Percentiles rank a stretch among this genome's conserved stretches.
phyloP scores from a whole-genome alignment of 2,113 vertebrate genomes.

The Microcebus murinus region DNA sequence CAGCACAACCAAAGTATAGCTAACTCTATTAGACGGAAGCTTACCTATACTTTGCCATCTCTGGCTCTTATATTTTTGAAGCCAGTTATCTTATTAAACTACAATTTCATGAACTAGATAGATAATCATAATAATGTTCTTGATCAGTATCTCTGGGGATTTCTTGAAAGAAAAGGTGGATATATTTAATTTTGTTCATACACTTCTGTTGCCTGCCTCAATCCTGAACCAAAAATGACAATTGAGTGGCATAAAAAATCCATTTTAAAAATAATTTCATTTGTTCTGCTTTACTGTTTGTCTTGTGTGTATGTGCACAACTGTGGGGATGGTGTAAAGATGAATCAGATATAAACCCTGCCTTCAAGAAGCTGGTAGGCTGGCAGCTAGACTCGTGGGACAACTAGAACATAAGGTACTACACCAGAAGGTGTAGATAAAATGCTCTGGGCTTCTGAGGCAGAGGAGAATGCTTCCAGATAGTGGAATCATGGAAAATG shows the following conservation, averaged over 20 bases:
- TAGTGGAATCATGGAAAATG: neutral
- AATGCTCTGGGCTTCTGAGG: neutral
- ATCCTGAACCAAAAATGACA: slow-evolving; percentile 12
- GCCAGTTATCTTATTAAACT: slow-evolving; percentile 24
- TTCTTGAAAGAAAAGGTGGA: neutral
- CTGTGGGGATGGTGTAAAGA: neutral
- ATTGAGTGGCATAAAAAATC: neutral
- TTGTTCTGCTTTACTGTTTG: neutral
- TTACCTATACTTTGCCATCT: slow-evolving; percentile 5
- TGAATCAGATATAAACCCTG: neutral
- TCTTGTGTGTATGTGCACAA: neutral
- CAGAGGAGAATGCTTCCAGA: neutral
- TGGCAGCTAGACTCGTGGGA: neutral
- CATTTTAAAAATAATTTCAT: neutral
- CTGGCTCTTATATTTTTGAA: slow-evolving; percentile 35
- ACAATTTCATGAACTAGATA: neutral
- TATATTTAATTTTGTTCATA: slow-evolving; percentile 27
- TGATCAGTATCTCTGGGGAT: neutral
- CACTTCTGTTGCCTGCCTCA: neutral
- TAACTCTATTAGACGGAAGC: slow-evolving; percentile 37
- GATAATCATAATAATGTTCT: neutral
- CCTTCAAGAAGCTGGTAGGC: neutral
- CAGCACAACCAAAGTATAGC: neutral
- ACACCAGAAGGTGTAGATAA: neutral
- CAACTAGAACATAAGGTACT: neutral